Base-by-base conservation (phyloP, 2,797 vertebrate species). In the Scolopax bukidnonensis region DNA sequence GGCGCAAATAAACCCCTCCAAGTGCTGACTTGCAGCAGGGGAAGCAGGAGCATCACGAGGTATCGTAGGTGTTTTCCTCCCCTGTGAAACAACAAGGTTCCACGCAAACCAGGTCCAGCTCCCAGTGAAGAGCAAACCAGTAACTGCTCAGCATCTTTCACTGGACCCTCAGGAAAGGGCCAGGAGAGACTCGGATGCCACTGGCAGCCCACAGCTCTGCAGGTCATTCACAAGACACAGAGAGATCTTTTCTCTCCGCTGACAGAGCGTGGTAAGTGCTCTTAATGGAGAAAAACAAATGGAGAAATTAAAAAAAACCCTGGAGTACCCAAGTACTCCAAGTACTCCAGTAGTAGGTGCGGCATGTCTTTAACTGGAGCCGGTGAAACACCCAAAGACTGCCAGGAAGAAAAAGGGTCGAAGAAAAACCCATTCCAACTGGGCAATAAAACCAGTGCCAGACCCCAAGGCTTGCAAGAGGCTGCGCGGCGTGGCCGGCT, bases 381-480 rank as follows among this genome's bases (percentile, higher is more conserved):
- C 64, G 16, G 0, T 25, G 33, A 84, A 76, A 45, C 28, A 28
- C 28, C 57, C 16, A 45, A 65, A 68, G 57, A 27, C 67, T 71
- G 74, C 63, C 59, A 69, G 36, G 8, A 79, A n/a, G 69, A 54
- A 81, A 60, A 80, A 83, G 81, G 80, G 64, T 50, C 84, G 79
- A 80, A 73, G 76, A 59, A 94, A 63, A 48, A 27, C 40, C 32
- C 68, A 47, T 67, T 91, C 69, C 78, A 95, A 89, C n/a, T 45
- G 36, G 92, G 80, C 73, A 92, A 84, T 54, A 68, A 65, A 65
- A 90, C 78, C 79, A 92, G 68, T 16, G 27, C 57, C 95, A 94
- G 95, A 65, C 41, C 80, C 87, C 90, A 75, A 57, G n/a, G 90
- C 45, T 83, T 88, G 87, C 74, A 40, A 89, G 87, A 86, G 69